Conservation (phyloP, 2,888 invertebrate species). For the Sthenelais limicola region DNA sequence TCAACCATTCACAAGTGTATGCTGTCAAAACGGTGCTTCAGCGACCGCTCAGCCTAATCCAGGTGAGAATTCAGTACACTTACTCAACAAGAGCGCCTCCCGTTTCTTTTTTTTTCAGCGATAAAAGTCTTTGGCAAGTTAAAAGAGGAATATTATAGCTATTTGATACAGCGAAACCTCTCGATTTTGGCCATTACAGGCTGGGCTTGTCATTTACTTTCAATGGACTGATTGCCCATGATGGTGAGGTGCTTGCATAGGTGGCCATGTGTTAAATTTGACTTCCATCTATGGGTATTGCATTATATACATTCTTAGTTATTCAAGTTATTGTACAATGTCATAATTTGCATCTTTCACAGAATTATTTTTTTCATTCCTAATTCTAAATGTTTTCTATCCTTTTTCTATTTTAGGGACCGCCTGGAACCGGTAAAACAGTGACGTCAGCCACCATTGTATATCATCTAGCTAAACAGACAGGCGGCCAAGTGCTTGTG, state of each 20-base stretch:
- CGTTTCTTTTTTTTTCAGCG: no score
- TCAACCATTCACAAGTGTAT: constrained; percentile 96
- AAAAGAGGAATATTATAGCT: no score
- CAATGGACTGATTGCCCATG: no score
- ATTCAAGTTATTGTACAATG: neutral
- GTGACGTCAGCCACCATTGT: constrained; percentile 99
- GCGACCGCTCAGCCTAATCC: constrained; percentile 94
- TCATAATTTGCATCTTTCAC: neutral
- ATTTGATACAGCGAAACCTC: no score
- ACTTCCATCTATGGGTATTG: no score
- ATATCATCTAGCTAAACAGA: constrained; percentile 95
- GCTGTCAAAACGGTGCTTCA: constrained; percentile 98
- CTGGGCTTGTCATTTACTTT: no score
- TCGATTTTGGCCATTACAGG: no score
- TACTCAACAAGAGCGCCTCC: no score
- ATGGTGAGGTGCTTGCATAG: no score
- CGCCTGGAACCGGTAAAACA: constrained; percentile 98
- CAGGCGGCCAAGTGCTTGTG: constrained; percentile 91
- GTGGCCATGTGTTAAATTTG: no score
- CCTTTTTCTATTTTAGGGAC: constrained; percentile 75
- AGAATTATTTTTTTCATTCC: neutral
- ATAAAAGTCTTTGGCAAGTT: no score
- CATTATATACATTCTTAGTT: no score
- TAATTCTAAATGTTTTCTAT: neutral
- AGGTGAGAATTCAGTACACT: constrained; percentile 79